Percentiles rank a stretch among this genome's conserved stretches.
Conservation (phyloP, 2,888 invertebrate genomes). For the Diaprepes abbreviatus region DNA sequence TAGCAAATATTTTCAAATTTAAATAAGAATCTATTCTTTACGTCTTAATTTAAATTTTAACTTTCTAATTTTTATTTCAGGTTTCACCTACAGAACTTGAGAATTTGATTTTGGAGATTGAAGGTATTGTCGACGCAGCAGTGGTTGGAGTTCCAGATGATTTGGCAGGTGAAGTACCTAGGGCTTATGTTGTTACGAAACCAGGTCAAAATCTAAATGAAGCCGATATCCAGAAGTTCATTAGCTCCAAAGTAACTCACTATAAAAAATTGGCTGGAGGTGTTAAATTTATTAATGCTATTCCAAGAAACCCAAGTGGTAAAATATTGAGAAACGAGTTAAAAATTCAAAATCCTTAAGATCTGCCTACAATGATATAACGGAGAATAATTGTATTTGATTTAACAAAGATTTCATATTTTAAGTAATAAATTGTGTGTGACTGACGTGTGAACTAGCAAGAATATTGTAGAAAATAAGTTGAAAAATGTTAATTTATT, state of each 20-base stretch:
- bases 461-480: background rate
- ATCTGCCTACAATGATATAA: conserved; percentile 67
- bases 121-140: conserved; percentile 66
- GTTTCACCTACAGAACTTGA: conserved; percentile 91
- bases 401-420: background rate
- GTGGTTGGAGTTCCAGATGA: conserved; percentile 68
- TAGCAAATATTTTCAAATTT: background rate
- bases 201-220: conserved; percentile 71
- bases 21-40: background rate
- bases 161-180: conserved; percentile 80
- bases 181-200: conserved; percentile 79
- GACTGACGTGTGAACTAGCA: conserved; percentile 46
- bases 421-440: conserved; percentile 68
- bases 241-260: conserved; percentile 77
- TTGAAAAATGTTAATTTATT: conserved; percentile 13
- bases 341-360: conserved; percentile 63
- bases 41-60: background rate
- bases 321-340: conserved; percentile 82
- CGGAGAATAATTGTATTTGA: conserved; percentile 69
- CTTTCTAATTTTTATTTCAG: conserved; percentile 66
- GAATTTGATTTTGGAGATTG: conserved; percentile 78
- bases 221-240: conserved; percentile 71
- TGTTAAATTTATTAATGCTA: conserved; percentile 76
- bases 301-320: conserved; percentile 83
- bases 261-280: conserved; percentile 83